Percentiles rank a stretch among this genome's conserved stretches.
phyloP scores from a whole-genome alignment of 2,888 invertebrate species.

The Phyto melanocephala region DNA sequence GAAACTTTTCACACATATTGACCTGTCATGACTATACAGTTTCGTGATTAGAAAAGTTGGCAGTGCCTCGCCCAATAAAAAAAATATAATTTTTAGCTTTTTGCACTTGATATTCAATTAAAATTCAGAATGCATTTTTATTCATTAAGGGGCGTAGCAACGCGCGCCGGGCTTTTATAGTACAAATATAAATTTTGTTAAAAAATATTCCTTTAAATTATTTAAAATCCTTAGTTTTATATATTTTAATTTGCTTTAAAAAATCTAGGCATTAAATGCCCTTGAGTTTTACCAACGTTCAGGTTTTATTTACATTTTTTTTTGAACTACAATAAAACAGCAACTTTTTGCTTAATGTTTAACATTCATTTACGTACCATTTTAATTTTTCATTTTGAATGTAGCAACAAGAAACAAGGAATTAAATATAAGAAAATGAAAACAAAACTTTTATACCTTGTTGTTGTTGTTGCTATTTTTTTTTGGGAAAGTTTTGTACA shows the following conservation, averaged over 20 bases:
- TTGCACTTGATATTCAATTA: no score
- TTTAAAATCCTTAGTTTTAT: background rate
- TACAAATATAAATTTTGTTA: no score
- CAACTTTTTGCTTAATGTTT: constrained; percentile 12
- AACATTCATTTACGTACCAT: constrained; percentile 17
- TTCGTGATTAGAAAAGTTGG: no score
- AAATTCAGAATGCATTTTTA: no score
- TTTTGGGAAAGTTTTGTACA: background rate
- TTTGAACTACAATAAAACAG: background rate
- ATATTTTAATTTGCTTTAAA: background rate
- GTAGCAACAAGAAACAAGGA: no score
- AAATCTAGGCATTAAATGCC: constrained; percentile 7
- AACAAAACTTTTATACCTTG: constrained; percentile 34
- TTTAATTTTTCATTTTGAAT: constrained; percentile 11
- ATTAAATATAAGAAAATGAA: background rate
- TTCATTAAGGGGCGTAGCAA: no score
- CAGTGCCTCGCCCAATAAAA: no score
- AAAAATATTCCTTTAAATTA: no score
- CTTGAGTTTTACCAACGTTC: constrained; percentile 32
- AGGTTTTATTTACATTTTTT: background rate
- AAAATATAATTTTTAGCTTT: no score
- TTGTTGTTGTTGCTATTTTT: background rate
- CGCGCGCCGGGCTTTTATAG: no score
- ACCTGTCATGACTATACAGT: no score
- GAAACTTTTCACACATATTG: no score